These are phyloP conservation scores for Sternotherus odoratus DNA, from an alignment of 2,797 vertebrate species.

Conservation along the genomic window DNA sequence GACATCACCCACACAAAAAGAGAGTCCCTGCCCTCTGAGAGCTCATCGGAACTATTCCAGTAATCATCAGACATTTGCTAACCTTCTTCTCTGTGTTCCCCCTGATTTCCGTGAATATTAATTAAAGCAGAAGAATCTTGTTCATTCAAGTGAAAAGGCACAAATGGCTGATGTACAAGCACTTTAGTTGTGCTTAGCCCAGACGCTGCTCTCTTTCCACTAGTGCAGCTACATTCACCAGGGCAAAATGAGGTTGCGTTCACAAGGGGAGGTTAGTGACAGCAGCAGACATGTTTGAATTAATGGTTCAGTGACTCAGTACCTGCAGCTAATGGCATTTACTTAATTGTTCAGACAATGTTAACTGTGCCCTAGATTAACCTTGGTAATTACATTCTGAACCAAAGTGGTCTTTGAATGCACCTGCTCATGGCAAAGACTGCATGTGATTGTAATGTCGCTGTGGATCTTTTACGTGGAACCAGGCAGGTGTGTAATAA, in stretches of 20 bases:
- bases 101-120: neutral
- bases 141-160: neutral
- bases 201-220: neutral
- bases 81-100: neutral
- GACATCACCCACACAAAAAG: neutral
- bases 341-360: neutral
- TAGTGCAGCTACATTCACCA: neutral
- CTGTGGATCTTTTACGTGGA: neutral
- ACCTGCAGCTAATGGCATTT: neutral
- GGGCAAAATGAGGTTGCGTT: neutral
- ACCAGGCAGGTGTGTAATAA: neutral
- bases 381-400: neutral
- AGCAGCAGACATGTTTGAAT: neutral
- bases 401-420: neutral
- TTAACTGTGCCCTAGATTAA: neutral
- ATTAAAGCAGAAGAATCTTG: neutral
- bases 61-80: neutral
- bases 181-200: neutral
- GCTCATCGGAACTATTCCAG: neutral
- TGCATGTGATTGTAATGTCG: neutral
- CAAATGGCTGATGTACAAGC: neutral
- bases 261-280: neutral
- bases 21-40: neutral
- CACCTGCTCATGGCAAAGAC: neutral
- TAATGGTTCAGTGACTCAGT: neutral